phyloP scores from a whole-genome alignment of 2,113 vertebrate species.

The Gobius niger region DNA sequence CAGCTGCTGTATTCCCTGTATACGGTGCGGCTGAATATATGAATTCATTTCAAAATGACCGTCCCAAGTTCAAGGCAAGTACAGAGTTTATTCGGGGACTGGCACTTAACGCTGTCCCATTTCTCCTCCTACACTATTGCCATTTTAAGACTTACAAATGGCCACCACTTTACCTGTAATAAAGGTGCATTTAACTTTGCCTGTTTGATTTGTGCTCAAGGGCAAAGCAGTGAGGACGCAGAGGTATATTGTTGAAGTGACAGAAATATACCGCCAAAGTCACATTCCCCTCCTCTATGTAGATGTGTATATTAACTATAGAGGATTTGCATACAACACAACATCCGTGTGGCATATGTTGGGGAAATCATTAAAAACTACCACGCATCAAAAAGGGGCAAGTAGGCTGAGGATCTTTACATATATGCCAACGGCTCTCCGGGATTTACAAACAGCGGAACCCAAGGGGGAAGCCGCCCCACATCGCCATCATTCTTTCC shows the following conservation, averaged over 20 bases:
- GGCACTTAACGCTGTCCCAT: background rate
- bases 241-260: background rate
- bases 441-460: slow-evolving; percentile 42
- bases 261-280: slow-evolving; percentile 6
- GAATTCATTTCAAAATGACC: slow-evolving; percentile 3
- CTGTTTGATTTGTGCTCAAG: background rate
- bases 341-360: background rate
- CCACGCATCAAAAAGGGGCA: background rate
- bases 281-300: slow-evolving; percentile 1
- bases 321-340: slow-evolving; percentile 2
- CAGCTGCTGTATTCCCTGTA: background rate
- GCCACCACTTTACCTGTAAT: background rate
- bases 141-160: slow-evolving; percentile 9
- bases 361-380: slow-evolving; percentile 2
- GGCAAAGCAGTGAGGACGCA: background rate
- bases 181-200: background rate
- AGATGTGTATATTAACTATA: background rate
- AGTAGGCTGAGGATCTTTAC: slow-evolving; percentile 1
- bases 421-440: background rate
- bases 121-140: background rate
- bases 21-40: slow-evolving; percentile 3
- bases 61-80: background rate
- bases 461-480: slow-evolving; percentile 23
- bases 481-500: slow-evolving; percentile 43
- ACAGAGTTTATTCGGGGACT: background rate